Base-by-base conservation (phyloP, 2,888 invertebrate genomes). In the Cephus runcator region DNA sequence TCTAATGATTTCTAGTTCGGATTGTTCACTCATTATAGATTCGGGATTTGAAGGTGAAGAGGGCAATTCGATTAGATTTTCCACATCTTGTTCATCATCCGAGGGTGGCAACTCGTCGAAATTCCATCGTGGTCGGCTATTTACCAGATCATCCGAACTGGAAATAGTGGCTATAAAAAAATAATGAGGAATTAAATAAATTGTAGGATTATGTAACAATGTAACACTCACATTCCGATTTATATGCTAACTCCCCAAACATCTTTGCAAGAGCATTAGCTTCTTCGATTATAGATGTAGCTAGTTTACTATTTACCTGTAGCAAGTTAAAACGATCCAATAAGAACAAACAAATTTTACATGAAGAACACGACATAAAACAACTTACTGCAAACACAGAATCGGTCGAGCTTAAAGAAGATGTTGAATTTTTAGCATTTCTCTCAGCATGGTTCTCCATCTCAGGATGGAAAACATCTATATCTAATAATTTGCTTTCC, bases 21-120 rank as follows among this genome's bases (percentile, higher is more conserved):
- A 73, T 34, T 74, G 73, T 71, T 69, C 35, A 71, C 35, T n/a
- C 69, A 35, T n/a, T 33, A 73, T 30, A n/a, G 11, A 69, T 31
- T 80, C 69, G 12, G 31, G 2, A 69, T 73, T 81, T 11, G n/a
- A 11, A 11, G 89, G 87, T 33, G 89, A 87, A 23, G 71, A 12
- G n/a, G 87, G 85, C 30, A 90, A 82, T 69, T 88, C 89, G 74
- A 90, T 90, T 71, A 90, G 83, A 83, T 90, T 85, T 73, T 86
- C 85, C 56, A 86, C 84, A 34, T 77, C 35, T 56, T 76, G 77
- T 76, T 89, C 89, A 78, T 88, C 88, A 77, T 90, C 90, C 69
- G 87, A 90, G 35, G 82, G 83, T 56, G 89, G 89, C 77, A 89
- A 79, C 68, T 86, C 75, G 71, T 88, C 86, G 73, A 88, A 90